These are phyloP conservation scores for Tinea semifulvella DNA, from an alignment of 2,888 invertebrate genomes.

Conservation along the genomic window DNA sequence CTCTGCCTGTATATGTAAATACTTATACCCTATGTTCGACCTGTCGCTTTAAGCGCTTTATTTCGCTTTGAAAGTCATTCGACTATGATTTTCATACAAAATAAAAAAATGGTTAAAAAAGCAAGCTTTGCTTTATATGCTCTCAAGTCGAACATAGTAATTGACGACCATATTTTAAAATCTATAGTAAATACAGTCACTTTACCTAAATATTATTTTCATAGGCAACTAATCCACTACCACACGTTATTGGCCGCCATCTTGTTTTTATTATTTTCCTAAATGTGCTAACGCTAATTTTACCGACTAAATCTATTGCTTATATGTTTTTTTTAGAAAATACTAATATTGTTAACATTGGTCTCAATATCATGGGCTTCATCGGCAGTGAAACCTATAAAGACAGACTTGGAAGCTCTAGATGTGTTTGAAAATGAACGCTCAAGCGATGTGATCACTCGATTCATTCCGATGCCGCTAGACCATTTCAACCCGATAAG, in stretches of 20 bases:
- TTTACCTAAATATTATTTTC: too few species aligned
- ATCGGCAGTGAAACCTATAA: not conserved
- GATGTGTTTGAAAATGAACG: not conserved
- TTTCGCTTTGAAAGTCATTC: too few species aligned
- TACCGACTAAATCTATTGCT: not conserved
- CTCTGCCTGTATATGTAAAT: too few species aligned
- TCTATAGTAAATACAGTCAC: too few species aligned
- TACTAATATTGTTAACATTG: not conserved
- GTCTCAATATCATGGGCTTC: not conserved
- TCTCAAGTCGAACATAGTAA: too few species aligned
- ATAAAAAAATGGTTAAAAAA: too few species aligned
- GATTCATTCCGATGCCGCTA: slow-evolving; percentile 61
- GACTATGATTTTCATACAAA: too few species aligned
- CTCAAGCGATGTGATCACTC: slow-evolving; percentile 32
- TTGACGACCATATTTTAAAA: too few species aligned
- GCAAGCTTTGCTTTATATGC: too few species aligned
- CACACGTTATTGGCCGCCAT: not conserved
- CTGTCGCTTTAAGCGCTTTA: too few species aligned
- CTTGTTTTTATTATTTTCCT: not conserved
- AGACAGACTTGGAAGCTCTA: not conserved
- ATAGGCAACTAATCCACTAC: not conserved
- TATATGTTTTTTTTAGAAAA: not conserved
- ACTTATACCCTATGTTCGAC: too few species aligned
- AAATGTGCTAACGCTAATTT: not conserved
- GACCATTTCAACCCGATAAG: slow-evolving; percentile 67